These are phyloP conservation scores for Colletes gigas DNA, from an alignment of 1,140 invertebrate species.

Conservation along the genomic window DNA sequence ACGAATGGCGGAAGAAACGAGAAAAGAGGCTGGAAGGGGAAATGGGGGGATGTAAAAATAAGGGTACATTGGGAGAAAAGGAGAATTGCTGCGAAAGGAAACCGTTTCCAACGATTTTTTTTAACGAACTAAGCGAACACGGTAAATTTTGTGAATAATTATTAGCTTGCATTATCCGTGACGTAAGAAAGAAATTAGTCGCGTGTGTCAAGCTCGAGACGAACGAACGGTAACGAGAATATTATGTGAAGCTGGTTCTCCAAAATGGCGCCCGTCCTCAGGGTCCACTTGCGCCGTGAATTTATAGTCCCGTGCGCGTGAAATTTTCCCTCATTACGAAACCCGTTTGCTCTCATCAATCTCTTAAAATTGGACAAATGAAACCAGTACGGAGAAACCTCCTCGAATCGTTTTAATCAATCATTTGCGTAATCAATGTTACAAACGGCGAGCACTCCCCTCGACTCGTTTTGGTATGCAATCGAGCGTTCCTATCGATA, in stretches of 20 bases:
- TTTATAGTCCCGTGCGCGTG: not conserved
- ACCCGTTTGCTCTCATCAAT: not conserved
- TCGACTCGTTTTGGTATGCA: not conserved
- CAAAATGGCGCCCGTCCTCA: not conserved
- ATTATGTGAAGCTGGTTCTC: not conserved
- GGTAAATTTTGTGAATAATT: too few relatives aligned
- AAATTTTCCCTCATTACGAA: not conserved
- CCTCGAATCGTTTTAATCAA: not conserved
- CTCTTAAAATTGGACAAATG: not conserved
- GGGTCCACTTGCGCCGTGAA: slow-evolving; percentile 4
- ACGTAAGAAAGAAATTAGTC: not conserved
- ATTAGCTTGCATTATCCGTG: too few relatives aligned
- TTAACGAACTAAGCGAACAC: too few relatives aligned
- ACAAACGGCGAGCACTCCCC: not conserved
- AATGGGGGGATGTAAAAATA: not conserved
- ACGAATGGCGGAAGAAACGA: not conserved
- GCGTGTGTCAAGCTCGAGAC: not conserved
- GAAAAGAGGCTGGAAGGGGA: not conserved
- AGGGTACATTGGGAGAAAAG: not conserved
- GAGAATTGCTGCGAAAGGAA: not conserved
- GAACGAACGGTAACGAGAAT: slow-evolving; percentile 11
- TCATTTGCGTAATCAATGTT: slow-evolving; percentile 1
- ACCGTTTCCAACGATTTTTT: not conserved
- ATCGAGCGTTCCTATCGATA: slow-evolving; percentile 1
- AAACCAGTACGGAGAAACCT: not conserved